A percentile compares a stretch with the other conserved stretches of the same genome.
Conservation (phyloP, 1,140 invertebrate genomes). For the Conopomorpha cramerella region DNA sequence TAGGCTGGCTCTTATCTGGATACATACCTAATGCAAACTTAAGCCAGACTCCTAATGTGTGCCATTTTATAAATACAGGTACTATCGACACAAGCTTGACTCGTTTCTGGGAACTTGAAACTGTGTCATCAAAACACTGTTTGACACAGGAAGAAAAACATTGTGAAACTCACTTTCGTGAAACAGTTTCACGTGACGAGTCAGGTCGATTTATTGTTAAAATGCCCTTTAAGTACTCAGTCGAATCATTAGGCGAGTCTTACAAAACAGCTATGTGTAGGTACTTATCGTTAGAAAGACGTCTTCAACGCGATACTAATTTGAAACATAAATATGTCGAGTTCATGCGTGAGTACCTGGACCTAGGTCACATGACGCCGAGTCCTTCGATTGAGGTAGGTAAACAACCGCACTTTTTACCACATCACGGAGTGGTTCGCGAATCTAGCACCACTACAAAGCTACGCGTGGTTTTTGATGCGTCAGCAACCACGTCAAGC, state of each 20-base stretch:
- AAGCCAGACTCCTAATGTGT: background rate
- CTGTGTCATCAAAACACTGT: background rate
- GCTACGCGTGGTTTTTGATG: constrained; percentile 27
- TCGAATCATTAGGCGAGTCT: constrained; percentile 11
- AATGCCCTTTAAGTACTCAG: constrained; percentile 10
- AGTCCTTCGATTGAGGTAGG: background rate
- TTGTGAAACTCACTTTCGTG: constrained; percentile 10
- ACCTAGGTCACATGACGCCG: constrained; percentile 16
- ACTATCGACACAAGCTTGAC: constrained; percentile 2
- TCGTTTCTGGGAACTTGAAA: constrained; percentile 7
- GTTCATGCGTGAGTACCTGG: constrained; percentile 20
- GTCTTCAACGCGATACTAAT: constrained; percentile 9
- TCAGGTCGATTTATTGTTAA: constrained; percentile 12
- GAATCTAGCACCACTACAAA: constrained; percentile 20
- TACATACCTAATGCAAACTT: no score
- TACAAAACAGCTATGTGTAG: constrained; percentile 8
- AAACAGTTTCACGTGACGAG: constrained; percentile 10
- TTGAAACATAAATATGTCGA: constrained; percentile 12
- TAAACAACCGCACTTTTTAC: constrained; percentile 22
- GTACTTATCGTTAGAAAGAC: constrained; percentile 16
- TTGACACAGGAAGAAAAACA: background rate
- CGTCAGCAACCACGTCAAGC: constrained; percentile 9
- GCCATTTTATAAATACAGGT: constrained; percentile 6
- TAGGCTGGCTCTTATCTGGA: background rate
- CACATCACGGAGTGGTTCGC: constrained; percentile 33